Conservation (phyloP, 2,888 invertebrate genomes). For the Ephialtes manifestator region DNA sequence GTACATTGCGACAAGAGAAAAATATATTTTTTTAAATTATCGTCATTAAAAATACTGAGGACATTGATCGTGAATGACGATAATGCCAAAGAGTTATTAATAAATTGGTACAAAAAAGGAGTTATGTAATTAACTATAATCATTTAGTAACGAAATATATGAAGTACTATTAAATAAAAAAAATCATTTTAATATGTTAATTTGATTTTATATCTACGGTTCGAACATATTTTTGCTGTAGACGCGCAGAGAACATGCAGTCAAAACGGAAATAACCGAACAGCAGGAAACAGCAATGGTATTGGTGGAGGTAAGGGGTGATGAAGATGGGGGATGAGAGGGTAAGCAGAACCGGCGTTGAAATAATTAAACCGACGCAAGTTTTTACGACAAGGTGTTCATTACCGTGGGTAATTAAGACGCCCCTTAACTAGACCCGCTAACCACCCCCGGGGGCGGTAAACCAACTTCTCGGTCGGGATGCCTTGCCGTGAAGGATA, state of each 20-base stretch:
- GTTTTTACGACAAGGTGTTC: conserved; percentile 86
- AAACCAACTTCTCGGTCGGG: conserved; percentile 84
- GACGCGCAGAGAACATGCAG: background rate
- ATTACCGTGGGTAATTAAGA: conserved; percentile 86
- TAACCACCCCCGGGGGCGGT: conserved; percentile 85
- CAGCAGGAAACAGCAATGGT: conserved; percentile 8
- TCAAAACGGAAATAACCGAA: background rate
- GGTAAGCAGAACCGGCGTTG: conserved; percentile 73
- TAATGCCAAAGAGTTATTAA: no score
- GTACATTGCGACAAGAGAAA: no score
- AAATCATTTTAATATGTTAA: background rate
- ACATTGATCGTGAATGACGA: no score
- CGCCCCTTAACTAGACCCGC: conserved; percentile 86
- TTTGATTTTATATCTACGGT: background rate
- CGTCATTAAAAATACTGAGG: no score
- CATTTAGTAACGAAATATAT: no score
- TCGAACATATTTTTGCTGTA: background rate
- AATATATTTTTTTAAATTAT: no score
- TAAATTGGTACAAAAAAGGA: no score
- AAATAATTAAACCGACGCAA: conserved; percentile 86
- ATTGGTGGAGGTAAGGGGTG: conserved; percentile 55
- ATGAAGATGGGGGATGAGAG: conserved; percentile 67
- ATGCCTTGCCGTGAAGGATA: conserved; percentile 65
- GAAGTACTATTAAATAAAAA: background rate
- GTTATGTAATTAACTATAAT: no score